These are phyloP conservation scores for Amphilophus citrinellus DNA, from an alignment of 2,113 vertebrate genomes.

Conservation along the genomic window DNA sequence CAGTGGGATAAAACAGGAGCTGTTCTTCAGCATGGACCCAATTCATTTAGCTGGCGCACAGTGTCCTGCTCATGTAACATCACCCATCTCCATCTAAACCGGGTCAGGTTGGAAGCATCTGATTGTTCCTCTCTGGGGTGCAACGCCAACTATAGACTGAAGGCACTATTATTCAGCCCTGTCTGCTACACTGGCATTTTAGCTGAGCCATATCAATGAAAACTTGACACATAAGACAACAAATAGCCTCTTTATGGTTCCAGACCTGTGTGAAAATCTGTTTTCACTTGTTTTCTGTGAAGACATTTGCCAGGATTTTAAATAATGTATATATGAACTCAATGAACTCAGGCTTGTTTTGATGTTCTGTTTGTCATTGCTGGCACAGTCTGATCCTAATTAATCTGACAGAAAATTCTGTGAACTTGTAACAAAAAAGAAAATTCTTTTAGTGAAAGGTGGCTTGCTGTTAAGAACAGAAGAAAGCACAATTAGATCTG, in stretches of 20 bases:
- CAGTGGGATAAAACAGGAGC: slow-evolving; percentile 66
- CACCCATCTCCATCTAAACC: slow-evolving; percentile 54
- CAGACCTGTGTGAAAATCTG: slow-evolving; percentile 7
- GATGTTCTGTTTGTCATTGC: background rate
- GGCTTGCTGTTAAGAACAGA: background rate
- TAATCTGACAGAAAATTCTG: background rate
- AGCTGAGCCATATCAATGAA: slow-evolving; percentile 62
- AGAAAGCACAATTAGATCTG: background rate
- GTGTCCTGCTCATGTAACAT: slow-evolving; percentile 64
- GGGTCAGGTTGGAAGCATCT: slow-evolving; percentile 38
- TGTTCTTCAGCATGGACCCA: slow-evolving; percentile 56
- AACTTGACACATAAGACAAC: slow-evolving; percentile 49
- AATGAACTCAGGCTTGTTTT: background rate
- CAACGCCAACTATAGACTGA: slow-evolving; percentile 36
- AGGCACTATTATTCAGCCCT: slow-evolving; percentile 47
- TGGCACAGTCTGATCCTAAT: background rate
- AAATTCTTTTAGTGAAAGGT: background rate
- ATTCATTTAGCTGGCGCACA: slow-evolving; percentile 68
- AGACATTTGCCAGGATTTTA: background rate
- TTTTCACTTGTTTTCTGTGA: slow-evolving; percentile 5
- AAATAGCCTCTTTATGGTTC: slow-evolving; percentile 58
- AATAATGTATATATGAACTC: background rate
- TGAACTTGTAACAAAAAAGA: background rate
- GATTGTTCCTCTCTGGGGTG: slow-evolving; percentile 54
- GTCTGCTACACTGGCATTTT: slow-evolving; percentile 45